Evolutionary conservation across 2,797 vertebrate genomes (phyloP).

Genomic region (Spinibarbus caldwelli): DNA sequence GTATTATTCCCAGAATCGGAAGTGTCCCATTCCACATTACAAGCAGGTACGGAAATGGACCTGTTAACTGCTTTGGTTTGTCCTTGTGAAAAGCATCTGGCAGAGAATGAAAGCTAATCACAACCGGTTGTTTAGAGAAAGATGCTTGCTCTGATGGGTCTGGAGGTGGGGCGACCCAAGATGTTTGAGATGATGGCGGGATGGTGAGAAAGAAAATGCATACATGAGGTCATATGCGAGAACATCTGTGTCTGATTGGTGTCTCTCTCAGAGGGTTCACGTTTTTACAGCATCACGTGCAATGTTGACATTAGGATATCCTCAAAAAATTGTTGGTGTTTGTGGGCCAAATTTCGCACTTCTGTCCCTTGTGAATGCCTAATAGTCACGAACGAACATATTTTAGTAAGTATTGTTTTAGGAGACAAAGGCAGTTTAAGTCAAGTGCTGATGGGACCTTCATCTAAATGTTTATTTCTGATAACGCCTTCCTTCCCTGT

Average conservation of each 20-base stretch:
- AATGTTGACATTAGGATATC: conserved; percentile 24
- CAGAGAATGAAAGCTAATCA: conserved; percentile 49
- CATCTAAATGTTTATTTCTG: background rate
- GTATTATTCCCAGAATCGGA: conserved; percentile 46
- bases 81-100: conserved; percentile 43
- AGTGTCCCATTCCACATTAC: conserved; percentile 56
- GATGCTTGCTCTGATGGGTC: conserved; percentile 42
- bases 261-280: conserved; percentile 34
- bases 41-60: conserved; percentile 53
- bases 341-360: conserved; percentile 44
- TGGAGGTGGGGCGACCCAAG: conserved; percentile 16
- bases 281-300: conserved; percentile 38
- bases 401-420: background rate
- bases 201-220: conserved; percentile 44
- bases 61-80: conserved; percentile 55
- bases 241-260: conserved; percentile 74
- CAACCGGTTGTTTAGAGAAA: conserved; percentile 54
- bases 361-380: conserved; percentile 15
- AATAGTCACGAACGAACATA: background rate
- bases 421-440: background rate
- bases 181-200: conserved; percentile 29
- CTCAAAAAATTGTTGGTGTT: background rate
- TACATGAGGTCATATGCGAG: conserved; percentile 62
- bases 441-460: background rate
- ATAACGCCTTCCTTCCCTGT: background rate